A percentile compares a stretch with the other conserved stretches of the same genome.
Evolutionary conservation across 2,797 vertebrate genomes (phyloP).

Genomic region (Pelochelys cantorii): DNA sequence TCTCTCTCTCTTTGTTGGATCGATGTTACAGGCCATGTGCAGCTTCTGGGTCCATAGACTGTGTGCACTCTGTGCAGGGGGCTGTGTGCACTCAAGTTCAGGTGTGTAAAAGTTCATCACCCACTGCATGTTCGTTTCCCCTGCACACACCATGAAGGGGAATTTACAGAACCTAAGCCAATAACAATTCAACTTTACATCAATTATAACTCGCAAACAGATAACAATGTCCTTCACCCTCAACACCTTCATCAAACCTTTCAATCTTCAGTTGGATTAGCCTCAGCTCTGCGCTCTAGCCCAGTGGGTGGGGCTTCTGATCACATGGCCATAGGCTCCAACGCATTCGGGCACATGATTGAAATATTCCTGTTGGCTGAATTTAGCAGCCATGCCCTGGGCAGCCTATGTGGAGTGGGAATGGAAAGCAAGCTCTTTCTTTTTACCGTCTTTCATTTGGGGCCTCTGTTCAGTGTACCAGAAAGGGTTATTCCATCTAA

Average conservation of each 20-base stretch:
- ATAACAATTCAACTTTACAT: no score
- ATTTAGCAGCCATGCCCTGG: not conserved
- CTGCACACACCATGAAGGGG: no score
- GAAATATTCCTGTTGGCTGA: accelerated
- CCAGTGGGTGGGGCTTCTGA: accelerated
- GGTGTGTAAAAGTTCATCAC: no score
- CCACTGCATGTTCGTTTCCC: no score
- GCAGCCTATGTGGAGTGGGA: not conserved
- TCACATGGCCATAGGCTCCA: not conserved
- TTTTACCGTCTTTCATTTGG: not conserved
- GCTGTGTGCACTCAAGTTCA: no score
- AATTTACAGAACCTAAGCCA: no score
- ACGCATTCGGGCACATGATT: not conserved
- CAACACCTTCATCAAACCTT: not conserved
- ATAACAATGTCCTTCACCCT: no score
- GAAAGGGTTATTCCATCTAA: not conserved
- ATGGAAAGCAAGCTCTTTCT: not conserved
- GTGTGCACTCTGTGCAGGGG: no score
- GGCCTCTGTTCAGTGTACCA: not conserved
- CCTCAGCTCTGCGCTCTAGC: not conserved
- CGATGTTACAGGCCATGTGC: no score
- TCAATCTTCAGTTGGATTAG: accelerated
- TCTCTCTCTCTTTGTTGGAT: no score
- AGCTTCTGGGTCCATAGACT: no score
- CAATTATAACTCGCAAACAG: no score